These are phyloP conservation scores for Coecobrya sp. DNA, from an alignment of 2,888 invertebrate genomes.

Conservation along the genomic window DNA sequence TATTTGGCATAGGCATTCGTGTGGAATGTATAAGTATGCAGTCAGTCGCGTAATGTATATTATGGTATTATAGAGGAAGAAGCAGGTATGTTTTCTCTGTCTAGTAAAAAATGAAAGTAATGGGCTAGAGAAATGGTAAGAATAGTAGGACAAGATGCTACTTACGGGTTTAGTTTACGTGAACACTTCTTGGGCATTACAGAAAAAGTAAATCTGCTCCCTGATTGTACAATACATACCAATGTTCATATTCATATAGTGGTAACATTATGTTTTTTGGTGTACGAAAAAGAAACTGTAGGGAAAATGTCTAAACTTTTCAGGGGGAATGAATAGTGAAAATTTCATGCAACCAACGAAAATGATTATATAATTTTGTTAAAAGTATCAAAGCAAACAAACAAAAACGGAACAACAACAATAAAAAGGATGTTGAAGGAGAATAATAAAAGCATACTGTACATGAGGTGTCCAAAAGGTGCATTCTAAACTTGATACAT, in stretches of 20 bases:
- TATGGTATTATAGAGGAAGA: neutral
- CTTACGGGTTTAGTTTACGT: constrained; percentile 1
- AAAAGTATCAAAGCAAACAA: neutral
- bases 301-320: neutral
- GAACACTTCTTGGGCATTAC: neutral
- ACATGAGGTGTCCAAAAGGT: neutral
- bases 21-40: constrained; percentile 28
- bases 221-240: neutral
- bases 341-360: constrained; percentile 33
- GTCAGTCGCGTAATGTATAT: constrained; percentile 6
- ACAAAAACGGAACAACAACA: constrained; percentile 9
- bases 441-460: neutral
- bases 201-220: constrained; percentile 3
- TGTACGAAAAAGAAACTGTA: neutral
- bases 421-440: constrained; percentile 3
- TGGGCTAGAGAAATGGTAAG: neutral
- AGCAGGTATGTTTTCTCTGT: too few relatives aligned
- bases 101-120: neutral
- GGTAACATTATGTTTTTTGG: too few relatives aligned
- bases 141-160: constrained; percentile 12
- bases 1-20: constrained; percentile 51
- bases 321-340: neutral
- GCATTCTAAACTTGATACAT: neutral
- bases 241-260: neutral
- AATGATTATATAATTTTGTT: constrained; percentile 13